phyloP scores from a whole-genome alignment of 2,113 vertebrate genomes.

The Rhinolophus sinicus region DNA sequence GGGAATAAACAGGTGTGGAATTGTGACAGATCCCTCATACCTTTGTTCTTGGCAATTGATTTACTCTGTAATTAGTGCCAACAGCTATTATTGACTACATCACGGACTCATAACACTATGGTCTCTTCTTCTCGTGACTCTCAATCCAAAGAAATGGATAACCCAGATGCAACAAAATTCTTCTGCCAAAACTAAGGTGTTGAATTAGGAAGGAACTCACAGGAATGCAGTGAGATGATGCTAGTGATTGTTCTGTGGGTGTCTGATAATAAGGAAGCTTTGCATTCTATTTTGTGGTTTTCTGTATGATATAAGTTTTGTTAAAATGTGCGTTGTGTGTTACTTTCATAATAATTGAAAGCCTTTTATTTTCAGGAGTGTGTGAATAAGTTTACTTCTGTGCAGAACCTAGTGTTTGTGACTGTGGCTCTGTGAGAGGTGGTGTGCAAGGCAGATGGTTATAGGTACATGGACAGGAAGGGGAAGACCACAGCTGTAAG shows the following conservation, averaged over 20 bases:
- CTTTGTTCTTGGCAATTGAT: conserved; percentile 24
- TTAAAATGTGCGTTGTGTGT: not conserved
- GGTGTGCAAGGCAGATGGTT: not conserved
- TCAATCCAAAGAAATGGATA: not conserved
- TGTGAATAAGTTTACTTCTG: not conserved
- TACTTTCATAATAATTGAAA: not conserved
- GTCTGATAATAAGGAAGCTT: not conserved
- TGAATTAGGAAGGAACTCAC: not conserved
- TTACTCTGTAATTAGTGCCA: conserved; percentile 27
- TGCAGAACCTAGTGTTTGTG: not conserved
- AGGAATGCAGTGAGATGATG: not conserved
- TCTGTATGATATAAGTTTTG: not conserved
- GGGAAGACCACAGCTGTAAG: not conserved
- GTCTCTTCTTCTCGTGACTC: conserved; percentile 5
- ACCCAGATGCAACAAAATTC: not conserved
- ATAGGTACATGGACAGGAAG: not conserved
- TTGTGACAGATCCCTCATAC: not conserved
- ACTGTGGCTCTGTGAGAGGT: not conserved
- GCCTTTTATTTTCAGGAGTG: conserved; percentile 7
- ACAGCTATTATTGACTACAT: conserved; percentile 23
- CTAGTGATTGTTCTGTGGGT: not conserved
- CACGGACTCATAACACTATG: not conserved
- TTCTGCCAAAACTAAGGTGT: not conserved
- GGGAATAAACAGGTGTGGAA: not conserved
- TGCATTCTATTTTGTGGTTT: not conserved